Conservation (phyloP, 2,888 invertebrate genomes). For the Osmoderma eremita region DNA sequence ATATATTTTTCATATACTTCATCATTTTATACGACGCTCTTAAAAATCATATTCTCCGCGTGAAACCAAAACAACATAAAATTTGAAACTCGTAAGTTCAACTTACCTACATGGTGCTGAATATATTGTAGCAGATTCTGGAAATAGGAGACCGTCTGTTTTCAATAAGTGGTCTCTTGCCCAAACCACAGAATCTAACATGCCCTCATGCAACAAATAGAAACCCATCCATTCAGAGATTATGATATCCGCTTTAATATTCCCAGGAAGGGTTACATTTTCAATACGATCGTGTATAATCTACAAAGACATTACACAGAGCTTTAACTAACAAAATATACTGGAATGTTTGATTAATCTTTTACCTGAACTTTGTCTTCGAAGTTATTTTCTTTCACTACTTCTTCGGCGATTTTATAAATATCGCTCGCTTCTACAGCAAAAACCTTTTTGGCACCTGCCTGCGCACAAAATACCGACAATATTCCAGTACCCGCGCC, state of each 20-base stretch:
- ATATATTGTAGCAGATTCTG: slow-evolving; percentile 76
- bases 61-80: neutral
- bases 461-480: slow-evolving; percentile 88
- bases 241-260: slow-evolving; percentile 84
- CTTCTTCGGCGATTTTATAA: slow-evolving; percentile 71
- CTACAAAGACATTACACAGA: slow-evolving; percentile 58
- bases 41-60: too few species aligned
- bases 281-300: slow-evolving; percentile 82
- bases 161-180: slow-evolving; percentile 86
- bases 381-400: slow-evolving; percentile 77
- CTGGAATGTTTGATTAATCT: neutral
- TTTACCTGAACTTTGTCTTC: slow-evolving; percentile 73
- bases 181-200: slow-evolving; percentile 88
- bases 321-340: neutral
- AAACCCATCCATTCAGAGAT: slow-evolving; percentile 99
- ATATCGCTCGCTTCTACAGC: slow-evolving; percentile 85
- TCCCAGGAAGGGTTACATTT: slow-evolving; percentile 73
- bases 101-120: slow-evolving; percentile 67
- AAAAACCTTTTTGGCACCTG: slow-evolving; percentile 88
- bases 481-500: slow-evolving; percentile 90
- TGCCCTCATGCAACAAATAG: slow-evolving; percentile 93
- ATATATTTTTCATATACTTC: too few species aligned
- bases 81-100: slow-evolving; percentile 7
- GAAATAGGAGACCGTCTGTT: slow-evolving; percentile 78
- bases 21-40: too few species aligned